Conservation (phyloP, 1,140 invertebrate genomes). For the Subanguina moxae region DNA sequence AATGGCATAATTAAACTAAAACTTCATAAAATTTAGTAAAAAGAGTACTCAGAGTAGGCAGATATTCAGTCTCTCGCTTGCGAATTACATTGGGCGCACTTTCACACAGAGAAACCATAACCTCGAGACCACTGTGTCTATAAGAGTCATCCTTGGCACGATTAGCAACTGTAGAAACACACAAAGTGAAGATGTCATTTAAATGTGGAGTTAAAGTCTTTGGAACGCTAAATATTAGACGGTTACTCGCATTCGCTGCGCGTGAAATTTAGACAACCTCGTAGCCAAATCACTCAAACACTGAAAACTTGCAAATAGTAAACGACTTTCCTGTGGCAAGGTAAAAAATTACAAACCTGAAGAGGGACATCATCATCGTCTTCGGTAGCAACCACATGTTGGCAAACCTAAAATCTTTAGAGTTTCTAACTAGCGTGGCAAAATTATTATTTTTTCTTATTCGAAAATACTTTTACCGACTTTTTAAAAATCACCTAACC, state of each 20-base stretch:
- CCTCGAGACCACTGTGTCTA: constrained; percentile 84
- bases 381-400: constrained; percentile 60
- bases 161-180: constrained; percentile 69
- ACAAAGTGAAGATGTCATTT: constrained; percentile 80
- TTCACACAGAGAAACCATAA: constrained; percentile 88
- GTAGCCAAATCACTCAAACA: constrained; percentile 82
- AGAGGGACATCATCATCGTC: constrained; percentile 83
- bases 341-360: no score
- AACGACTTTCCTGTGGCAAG: constrained; percentile 61
- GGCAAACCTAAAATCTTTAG: constrained; percentile 49
- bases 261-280: no score
- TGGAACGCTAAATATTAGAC: no score
- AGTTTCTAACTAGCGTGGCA: neutral
- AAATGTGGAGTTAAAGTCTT: constrained; percentile 84
- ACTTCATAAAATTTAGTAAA: neutral
- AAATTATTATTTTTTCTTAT: neutral
- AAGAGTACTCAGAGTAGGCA: constrained; percentile 64
- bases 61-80: constrained; percentile 75
- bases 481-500: no score
- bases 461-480: no score
- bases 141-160: constrained; percentile 75
- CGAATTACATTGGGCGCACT: constrained; percentile 89
- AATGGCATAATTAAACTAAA: constrained; percentile 16
- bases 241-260: no score
- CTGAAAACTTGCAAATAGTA: no score